These are phyloP conservation scores for Laticauda colubrina DNA, from an alignment of 2,113 vertebrate genomes.

Conservation along the genomic window DNA sequence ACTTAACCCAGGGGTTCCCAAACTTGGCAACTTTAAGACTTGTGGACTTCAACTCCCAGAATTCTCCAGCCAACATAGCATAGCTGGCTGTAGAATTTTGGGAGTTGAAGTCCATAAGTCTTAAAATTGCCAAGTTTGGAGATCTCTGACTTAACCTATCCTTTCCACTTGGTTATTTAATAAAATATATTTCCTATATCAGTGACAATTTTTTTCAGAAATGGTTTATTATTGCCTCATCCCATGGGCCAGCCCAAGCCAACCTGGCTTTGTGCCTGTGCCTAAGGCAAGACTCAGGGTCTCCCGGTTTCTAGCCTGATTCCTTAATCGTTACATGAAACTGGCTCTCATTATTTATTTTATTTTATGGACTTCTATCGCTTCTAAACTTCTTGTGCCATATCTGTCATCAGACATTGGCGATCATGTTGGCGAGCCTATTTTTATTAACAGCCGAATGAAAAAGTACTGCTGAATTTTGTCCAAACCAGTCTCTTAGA, in stretches of 20 bases:
- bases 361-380: neutral
- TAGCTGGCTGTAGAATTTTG: too few species aligned
- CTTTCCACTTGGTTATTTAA: neutral
- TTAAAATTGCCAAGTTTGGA: too few species aligned
- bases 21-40: too few species aligned
- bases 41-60: too few species aligned
- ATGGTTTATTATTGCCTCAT: neutral
- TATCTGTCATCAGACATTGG: too few species aligned
- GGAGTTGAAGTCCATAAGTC: too few species aligned
- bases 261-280: neutral
- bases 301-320: neutral
- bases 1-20: too few species aligned
- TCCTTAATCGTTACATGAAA: neutral
- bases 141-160: neutral
- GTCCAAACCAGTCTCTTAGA: too few species aligned
- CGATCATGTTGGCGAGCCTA: too few species aligned
- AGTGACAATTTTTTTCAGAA: neutral
- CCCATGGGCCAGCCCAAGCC: neutral
- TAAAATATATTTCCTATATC: neutral
- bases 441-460: too few species aligned
- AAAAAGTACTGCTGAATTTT: too few species aligned
- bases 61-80: too few species aligned
- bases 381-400: neutral
- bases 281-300: neutral
- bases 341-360: neutral